A percentile compares a stretch with the other conserved stretches of the same genome.
Conservation (phyloP, 2,113 vertebrate genomes). For the Corvus hawaiiensis region DNA sequence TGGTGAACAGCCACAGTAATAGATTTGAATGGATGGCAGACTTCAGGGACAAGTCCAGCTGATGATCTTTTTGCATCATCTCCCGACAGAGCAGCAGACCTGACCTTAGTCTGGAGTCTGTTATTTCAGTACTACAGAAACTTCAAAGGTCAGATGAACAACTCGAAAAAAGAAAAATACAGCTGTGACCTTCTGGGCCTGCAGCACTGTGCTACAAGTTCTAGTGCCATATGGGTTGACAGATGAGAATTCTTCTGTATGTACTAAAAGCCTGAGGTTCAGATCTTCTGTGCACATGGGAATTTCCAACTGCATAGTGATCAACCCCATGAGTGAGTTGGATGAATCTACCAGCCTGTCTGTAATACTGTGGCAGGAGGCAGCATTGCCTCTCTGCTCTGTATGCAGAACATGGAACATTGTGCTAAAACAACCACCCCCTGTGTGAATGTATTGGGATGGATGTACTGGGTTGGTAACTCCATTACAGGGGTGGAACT, state of each 20-base stretch:
- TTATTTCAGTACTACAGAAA: neutral
- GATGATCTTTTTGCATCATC: neutral
- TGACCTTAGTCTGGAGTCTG: too few species aligned
- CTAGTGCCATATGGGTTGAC: neutral
- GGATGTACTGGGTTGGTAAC: neutral
- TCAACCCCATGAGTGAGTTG: neutral
- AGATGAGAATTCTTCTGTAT: neutral
- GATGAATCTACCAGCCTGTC: neutral
- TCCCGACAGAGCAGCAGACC: neutral
- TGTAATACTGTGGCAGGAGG: neutral
- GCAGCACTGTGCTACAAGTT: neutral
- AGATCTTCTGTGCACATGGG: neutral
- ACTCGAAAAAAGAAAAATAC: neutral
- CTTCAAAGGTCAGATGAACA: neutral
- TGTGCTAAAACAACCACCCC: neutral
- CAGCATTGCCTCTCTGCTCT: accelerated
- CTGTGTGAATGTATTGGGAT: neutral
- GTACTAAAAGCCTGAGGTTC: neutral
- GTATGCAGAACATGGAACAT: neutral
- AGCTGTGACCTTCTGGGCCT: neutral
- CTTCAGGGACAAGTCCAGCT: neutral
- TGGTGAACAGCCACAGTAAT: neutral
- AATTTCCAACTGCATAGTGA: neutral
- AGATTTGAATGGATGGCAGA: neutral
- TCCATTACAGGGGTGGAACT: neutral